These are phyloP conservation scores for Phallusia fumigata DNA, from an alignment of 23 tunicate genomes.

Conservation along the genomic window DNA sequence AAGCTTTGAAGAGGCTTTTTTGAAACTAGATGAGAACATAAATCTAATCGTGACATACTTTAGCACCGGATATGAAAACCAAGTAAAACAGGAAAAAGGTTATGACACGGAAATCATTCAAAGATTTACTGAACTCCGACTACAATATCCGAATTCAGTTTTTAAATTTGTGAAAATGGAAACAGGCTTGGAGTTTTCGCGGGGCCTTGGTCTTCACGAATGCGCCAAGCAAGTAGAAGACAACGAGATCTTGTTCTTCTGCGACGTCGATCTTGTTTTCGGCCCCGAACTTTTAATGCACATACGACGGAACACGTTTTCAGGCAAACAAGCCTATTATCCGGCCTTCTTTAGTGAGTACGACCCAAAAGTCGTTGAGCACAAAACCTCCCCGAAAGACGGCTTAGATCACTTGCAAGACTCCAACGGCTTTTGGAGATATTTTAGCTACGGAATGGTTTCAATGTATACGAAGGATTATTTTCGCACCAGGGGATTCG, in stretches of 20 bases:
- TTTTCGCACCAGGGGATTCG: slow-evolving; percentile 28
- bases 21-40: slow-evolving; percentile 15
- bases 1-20: slow-evolving; percentile 34
- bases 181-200: slow-evolving; percentile 38
- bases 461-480: slow-evolving; percentile 28
- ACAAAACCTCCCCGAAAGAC: no score
- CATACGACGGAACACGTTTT: slow-evolving; percentile 41
- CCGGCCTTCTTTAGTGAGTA: slow-evolving; percentile 77
- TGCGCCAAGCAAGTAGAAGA: slow-evolving; percentile 8
- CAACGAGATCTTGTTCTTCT: slow-evolving; percentile 56
- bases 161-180: background rate
- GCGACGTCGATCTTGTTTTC: slow-evolving; percentile 73
- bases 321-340: slow-evolving; percentile 57
- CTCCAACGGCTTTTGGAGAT: slow-evolving; percentile 36
- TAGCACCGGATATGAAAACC: background rate
- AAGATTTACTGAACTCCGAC: background rate
- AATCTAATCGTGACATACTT: slow-evolving; percentile 26
- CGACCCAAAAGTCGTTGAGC: slow-evolving; percentile 32
- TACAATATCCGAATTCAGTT: background rate
- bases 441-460: slow-evolving; percentile 40
- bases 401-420: background rate
- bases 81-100: background rate
- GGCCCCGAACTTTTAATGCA: slow-evolving; percentile 31
- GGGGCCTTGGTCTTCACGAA: slow-evolving; percentile 55
- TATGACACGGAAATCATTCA: background rate